These are phyloP conservation scores for Aldabrachelys gigantea DNA, from an alignment of 2,113 vertebrate species.

Conservation along the genomic window DNA sequence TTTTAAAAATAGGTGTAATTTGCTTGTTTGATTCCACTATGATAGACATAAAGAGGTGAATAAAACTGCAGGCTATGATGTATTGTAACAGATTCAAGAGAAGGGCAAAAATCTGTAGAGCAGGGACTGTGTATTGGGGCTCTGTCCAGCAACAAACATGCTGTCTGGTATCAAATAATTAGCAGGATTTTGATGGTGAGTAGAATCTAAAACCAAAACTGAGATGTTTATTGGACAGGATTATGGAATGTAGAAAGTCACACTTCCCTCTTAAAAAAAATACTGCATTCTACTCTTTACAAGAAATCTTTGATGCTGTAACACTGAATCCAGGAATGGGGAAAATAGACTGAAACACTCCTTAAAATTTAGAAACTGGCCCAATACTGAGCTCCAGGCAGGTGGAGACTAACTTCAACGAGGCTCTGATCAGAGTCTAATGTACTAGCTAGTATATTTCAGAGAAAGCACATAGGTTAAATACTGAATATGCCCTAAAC, in stretches of 20 bases:
- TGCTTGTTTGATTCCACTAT: not conserved
- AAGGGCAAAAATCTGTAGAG: not conserved
- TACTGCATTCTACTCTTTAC: not conserved
- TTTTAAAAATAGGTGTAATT: not conserved
- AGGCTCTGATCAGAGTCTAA: not conserved
- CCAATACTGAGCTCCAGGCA: not conserved
- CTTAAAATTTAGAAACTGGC: not conserved
- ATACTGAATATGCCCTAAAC: not conserved
- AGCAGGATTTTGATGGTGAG: not conserved
- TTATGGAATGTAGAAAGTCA: not conserved
- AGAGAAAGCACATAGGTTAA: not conserved
- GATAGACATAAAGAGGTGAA: not conserved
- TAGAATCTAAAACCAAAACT: not conserved
- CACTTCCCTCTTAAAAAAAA: no score
- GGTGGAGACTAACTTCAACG: not conserved
- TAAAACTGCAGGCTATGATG: not conserved
- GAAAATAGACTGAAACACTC: not conserved
- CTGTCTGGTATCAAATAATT: not conserved
- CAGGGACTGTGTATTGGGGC: not conserved
- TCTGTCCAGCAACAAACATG: not conserved
- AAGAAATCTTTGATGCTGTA: not conserved
- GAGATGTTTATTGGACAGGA: not conserved
- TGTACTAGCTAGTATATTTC: not conserved
- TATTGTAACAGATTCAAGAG: not conserved
- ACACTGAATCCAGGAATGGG: not conserved